phyloP scores from a whole-genome alignment of 2,797 vertebrate genomes.

The Notoglanidium macrostoma region DNA sequence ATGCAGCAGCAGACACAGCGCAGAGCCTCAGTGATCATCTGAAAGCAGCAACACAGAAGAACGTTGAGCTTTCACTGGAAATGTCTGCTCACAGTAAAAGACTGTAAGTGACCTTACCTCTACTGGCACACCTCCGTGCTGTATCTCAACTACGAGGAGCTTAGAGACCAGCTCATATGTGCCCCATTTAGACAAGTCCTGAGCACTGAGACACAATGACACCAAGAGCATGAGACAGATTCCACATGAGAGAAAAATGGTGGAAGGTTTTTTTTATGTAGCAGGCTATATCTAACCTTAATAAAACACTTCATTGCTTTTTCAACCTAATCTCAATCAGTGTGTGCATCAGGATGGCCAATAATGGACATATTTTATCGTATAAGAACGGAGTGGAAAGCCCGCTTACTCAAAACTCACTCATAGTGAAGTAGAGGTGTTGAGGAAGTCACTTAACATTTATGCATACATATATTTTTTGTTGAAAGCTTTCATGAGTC shows the following conservation, averaged over 20 bases:
- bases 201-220: conserved; percentile 73
- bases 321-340: neutral
- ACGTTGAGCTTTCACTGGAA: neutral
- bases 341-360: neutral
- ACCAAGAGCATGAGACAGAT: neutral
- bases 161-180: conserved; percentile 77
- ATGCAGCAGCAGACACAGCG: conserved; percentile 81
- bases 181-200: conserved; percentile 82
- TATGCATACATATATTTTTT: neutral
- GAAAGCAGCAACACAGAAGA: conserved; percentile 43
- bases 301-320: neutral
- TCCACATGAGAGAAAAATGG: neutral
- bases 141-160: conserved; percentile 73
- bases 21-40: conserved; percentile 82
- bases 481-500: neutral
- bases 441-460: neutral
- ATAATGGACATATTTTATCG: neutral
- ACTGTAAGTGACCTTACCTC: conserved; percentile 69
- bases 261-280: neutral
- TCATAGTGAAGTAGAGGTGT: neutral
- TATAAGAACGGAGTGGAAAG: neutral
- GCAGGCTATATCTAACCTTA: neutral
- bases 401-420: neutral
- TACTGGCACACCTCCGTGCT: conserved; percentile 66
- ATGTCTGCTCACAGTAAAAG: neutral